Conservation (phyloP, 2,113 vertebrate genomes). For the Neolamprologus tretocephalus region DNA sequence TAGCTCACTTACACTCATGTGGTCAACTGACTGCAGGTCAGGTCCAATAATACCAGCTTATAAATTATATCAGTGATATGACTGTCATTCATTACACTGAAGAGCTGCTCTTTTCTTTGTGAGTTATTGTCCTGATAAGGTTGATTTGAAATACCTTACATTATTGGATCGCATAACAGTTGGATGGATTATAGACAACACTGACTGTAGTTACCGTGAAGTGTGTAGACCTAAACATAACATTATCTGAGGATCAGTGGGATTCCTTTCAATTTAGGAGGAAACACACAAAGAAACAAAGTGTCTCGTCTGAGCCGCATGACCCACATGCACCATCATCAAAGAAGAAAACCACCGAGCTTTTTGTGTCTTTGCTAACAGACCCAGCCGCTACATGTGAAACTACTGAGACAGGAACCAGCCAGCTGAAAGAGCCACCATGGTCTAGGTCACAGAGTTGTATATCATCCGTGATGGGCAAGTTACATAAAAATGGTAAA, state of each 20-base stretch:
- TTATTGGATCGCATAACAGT: not conserved
- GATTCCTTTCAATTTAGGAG: not conserved
- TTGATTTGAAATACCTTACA: slow-evolving; percentile 11
- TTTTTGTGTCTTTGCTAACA: not conserved
- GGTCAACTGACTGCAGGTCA: slow-evolving; percentile 14
- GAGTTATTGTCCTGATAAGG: not conserved
- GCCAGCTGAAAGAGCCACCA: not conserved
- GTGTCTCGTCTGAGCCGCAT: not conserved
- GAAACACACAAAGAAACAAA: not conserved
- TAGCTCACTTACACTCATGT: slow-evolving; percentile 9
- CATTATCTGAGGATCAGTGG: not conserved
- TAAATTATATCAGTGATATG: slow-evolving; percentile 26
- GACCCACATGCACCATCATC: not conserved
- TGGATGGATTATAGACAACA: not conserved
- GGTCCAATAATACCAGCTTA: not conserved
- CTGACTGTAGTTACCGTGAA: not conserved
- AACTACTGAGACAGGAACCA: not conserved
- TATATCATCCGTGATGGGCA: not conserved
- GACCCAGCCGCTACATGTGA: not conserved
- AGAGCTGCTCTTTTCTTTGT: not conserved
- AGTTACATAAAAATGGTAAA: not conserved
- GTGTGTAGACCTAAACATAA: not conserved
- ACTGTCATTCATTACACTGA: not conserved
- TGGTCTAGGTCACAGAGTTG: not conserved
- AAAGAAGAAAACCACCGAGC: not conserved